phyloP scores from a whole-genome alignment of 2,888 invertebrate genomes.

The Hoplodrina blanda region DNA sequence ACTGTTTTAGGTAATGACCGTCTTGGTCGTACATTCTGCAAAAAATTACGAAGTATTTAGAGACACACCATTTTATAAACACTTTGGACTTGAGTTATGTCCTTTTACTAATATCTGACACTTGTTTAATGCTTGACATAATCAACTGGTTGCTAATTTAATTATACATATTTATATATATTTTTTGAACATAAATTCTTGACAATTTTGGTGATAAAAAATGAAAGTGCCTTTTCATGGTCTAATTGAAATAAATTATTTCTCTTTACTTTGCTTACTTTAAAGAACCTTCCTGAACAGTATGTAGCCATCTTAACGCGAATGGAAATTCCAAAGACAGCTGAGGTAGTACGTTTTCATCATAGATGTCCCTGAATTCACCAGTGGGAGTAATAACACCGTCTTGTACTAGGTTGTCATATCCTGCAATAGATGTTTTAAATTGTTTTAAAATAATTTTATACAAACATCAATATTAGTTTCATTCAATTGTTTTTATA shows the following conservation, averaged over 20 bases:
- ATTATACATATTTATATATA: too few species aligned
- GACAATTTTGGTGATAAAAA: too few species aligned
- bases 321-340: slow-evolving; percentile 72
- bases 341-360: slow-evolving; percentile 67
- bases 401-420: slow-evolving; percentile 68
- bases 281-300: slow-evolving; percentile 71
- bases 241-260: too few species aligned
- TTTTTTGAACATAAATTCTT: too few species aligned
- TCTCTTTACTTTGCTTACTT: slow-evolving; percentile 64
- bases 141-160: too few species aligned
- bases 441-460: background rate
- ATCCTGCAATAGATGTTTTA: slow-evolving; percentile 62
- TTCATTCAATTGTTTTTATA: background rate
- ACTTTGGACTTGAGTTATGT: too few species aligned
- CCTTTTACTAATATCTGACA: background rate
- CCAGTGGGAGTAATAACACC: slow-evolving; percentile 62
- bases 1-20: slow-evolving; percentile 71
- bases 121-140: background rate
- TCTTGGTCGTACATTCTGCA: slow-evolving; percentile 74
- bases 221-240: too few species aligned
- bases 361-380: slow-evolving; percentile 72
- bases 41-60: slow-evolving; percentile 32
- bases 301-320: slow-evolving; percentile 72
- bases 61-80: too few species aligned
- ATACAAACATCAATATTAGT: background rate